These are phyloP conservation scores for Terebella lapidaria DNA, from an alignment of 2,888 invertebrate genomes.

Conservation along the genomic window DNA sequence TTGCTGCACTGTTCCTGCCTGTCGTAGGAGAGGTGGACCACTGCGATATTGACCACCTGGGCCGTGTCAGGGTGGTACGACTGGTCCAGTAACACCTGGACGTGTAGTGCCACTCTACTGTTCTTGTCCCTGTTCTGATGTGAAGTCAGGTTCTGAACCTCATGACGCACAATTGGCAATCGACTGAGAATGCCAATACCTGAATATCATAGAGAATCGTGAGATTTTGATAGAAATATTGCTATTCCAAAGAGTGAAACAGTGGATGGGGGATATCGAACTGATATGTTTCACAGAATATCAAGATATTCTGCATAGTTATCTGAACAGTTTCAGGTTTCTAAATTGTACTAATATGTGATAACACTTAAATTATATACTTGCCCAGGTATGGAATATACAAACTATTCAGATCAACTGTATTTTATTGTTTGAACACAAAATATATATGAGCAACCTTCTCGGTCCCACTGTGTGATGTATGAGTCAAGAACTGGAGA, in stretches of 20 bases:
- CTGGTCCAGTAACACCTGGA: background rate
- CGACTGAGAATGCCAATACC: slow-evolving; percentile 38
- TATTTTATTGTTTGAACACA: too few relatives aligned
- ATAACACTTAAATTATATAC: too few relatives aligned
- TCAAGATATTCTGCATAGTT: too few relatives aligned
- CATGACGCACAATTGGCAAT: slow-evolving; percentile 28
- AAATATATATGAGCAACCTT: slow-evolving; percentile 29
- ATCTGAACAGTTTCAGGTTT: too few relatives aligned
- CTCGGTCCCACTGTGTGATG: slow-evolving; percentile 27
- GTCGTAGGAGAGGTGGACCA: slow-evolving; percentile 41
- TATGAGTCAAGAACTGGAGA: slow-evolving; percentile 21
- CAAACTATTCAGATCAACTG: too few relatives aligned
- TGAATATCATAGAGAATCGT: slow-evolving; percentile 13
- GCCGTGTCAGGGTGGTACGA: slow-evolving; percentile 10
- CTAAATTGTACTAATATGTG: too few relatives aligned
- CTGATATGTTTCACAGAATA: too few relatives aligned
- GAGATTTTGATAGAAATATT: too few relatives aligned
- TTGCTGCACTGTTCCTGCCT: slow-evolving; percentile 42
- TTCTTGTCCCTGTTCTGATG: slow-evolving; percentile 36
- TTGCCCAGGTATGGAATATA: too few relatives aligned
- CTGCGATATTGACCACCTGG: slow-evolving; percentile 27
- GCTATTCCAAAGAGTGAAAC: too few relatives aligned
- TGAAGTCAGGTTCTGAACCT: slow-evolving; percentile 24
- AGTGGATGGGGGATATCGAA: too few relatives aligned
- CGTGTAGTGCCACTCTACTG: slow-evolving; percentile 31